Evolutionary conservation across 2,888 invertebrate species (phyloP), one percentile per base, ranked within the genome.

Genomic region (Clusia tigrina): DNA sequence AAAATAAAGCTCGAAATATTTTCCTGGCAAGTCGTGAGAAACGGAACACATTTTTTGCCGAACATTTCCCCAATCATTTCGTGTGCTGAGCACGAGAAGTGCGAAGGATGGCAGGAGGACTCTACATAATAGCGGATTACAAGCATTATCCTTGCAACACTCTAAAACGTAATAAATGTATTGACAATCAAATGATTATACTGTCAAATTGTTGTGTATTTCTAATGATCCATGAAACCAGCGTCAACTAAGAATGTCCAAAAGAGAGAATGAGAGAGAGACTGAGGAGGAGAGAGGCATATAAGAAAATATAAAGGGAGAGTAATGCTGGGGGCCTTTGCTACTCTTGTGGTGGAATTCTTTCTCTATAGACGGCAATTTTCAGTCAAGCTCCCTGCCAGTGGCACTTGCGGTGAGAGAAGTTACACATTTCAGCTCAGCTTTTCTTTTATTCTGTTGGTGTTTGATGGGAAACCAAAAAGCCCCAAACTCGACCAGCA

Each of bases 111-210:
- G 25, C 17, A 53, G 25, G n/a, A 38, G 42, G 6, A 42, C n/a
- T n/a, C 25, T 10, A 42, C 38, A 51, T 80, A 80, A 80, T 80
- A 80, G 80, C 77, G 79, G 79, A 80, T 80, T 80, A 80, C 79
- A 80, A 73, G 80, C 76, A 78, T 80, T 80, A 80, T 78, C 78
- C 78, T 71, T 61, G 69, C 75, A 71, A 64, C n/a, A n/a, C 56
- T 63, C 46, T 24, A 17, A 42, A 42, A 18, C 17, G 18, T 46
- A 71, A 73, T 20, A 72, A 74, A 71, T 75, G 71, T 77, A 78
- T 78, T 76, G 76, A 73, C 78, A 77, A 77, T 76, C 72, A 78
- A 78, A 73, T 72, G 77, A 78, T 79, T 78, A 73, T 70, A 64
- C 71, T 72, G 69, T 65, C 68, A 67, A 67, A 63, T 63, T 61